These are phyloP conservation scores for Brachystomella parvula DNA, from an alignment of 1,140 invertebrate species.

Conservation along the genomic window DNA sequence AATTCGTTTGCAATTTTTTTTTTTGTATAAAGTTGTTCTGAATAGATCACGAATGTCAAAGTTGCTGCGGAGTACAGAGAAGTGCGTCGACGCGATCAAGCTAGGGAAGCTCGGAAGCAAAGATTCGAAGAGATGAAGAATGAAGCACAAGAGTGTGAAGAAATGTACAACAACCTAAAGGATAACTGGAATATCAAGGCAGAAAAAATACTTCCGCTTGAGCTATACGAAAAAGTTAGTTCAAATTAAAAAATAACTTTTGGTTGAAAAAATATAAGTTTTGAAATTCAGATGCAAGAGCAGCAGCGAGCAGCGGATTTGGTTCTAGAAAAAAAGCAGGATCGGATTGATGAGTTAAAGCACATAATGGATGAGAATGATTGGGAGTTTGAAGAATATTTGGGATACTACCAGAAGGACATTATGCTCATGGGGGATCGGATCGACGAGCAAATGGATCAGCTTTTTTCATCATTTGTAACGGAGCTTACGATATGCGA, in stretches of 20 bases:
- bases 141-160: conserved; percentile 29
- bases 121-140: conserved; percentile 16
- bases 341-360: conserved; percentile 20
- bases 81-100: conserved; percentile 16
- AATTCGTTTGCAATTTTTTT: not conserved
- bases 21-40: not conserved
- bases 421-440: conserved; percentile 36
- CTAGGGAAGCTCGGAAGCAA: conserved; percentile 18
- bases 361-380: conserved; percentile 32
- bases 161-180: conserved; percentile 25
- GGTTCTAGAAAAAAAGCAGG: conserved; percentile 30
- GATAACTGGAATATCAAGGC: conserved; percentile 28
- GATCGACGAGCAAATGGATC: conserved; percentile 34
- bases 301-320: conserved; percentile 30
- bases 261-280: not conserved
- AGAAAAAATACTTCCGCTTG: conserved; percentile 31
- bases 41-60: conserved; percentile 35
- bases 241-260: not conserved
- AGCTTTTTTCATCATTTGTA: conserved; percentile 25
- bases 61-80: conserved; percentile 34
- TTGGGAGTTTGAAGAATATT: conserved; percentile 29
- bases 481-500: conserved; percentile 33
- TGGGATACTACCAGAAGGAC: conserved; percentile 36
- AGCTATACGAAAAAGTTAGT: conserved; percentile 27
- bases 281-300: conserved; percentile 20